Conservation (phyloP, 2,113 vertebrate genomes). For the Myiozetetes cayanensis region DNA sequence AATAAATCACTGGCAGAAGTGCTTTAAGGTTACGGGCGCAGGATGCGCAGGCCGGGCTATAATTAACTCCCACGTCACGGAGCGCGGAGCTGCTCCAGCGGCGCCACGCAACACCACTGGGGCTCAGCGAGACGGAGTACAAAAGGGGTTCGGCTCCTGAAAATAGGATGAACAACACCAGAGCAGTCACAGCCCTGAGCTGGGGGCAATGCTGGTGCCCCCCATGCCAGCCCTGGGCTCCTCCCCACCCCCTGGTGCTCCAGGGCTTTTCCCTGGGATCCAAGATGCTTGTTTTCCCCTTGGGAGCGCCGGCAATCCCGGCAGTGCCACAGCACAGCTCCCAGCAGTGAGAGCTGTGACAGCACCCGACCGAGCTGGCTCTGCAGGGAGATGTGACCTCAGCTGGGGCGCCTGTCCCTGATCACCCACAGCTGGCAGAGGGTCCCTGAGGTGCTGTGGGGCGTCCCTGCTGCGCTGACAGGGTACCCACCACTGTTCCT, state of each 20-base stretch:
- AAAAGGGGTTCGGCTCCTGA: accelerated
- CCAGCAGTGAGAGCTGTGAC: neutral
- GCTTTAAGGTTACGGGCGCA: constrained; percentile 55
- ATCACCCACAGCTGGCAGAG: neutral
- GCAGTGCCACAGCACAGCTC: neutral
- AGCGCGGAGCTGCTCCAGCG: neutral
- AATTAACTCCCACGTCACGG: neutral
- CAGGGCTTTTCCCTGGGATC: neutral
- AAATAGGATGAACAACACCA: accelerated
- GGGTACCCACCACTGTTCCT: neutral
- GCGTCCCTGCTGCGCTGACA: accelerated
- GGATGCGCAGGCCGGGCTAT: constrained; percentile 11
- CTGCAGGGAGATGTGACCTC: neutral
- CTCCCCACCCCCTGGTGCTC: neutral
- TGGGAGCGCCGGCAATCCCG: neutral
- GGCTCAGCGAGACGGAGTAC: neutral
- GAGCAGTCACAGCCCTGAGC: accelerated
- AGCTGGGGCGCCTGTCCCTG: accelerated
- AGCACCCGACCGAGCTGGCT: neutral
- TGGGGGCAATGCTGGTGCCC: neutral
- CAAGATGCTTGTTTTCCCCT: neutral
- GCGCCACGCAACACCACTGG: neutral
- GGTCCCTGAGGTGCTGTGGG: neutral
- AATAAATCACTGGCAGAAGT: constrained; percentile 78
- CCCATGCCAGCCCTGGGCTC: neutral